phyloP scores from a whole-genome alignment of 2,797 vertebrate species.

The Pangasius macronema region DNA sequence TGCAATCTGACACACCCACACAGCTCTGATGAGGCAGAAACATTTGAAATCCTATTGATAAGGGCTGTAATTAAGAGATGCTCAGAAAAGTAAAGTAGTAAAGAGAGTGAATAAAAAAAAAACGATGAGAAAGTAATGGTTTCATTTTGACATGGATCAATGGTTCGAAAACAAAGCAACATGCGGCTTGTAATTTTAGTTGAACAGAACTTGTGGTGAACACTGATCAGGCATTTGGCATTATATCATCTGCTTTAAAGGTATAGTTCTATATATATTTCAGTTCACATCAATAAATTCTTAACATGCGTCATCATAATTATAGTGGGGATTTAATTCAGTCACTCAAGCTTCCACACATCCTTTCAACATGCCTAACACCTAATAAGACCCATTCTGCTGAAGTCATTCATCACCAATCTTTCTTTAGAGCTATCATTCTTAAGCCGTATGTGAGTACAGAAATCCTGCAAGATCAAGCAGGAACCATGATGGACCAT shows the following conservation, averaged over 20 bases:
- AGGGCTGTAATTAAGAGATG: conserved; percentile 51
- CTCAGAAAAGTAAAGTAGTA: conserved; percentile 39
- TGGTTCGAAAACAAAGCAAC: conserved; percentile 46
- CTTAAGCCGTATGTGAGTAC: background rate
- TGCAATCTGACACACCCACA: background rate
- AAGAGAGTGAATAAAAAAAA: conserved; percentile 32
- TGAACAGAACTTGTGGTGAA: background rate
- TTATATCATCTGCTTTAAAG: background rate
- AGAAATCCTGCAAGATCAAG: background rate
- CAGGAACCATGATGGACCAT: background rate
- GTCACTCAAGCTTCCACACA: background rate
- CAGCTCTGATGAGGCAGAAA: background rate
- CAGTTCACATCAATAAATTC: background rate
- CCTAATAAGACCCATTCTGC: background rate
- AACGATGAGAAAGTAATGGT: conserved; percentile 52
- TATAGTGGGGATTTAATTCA: background rate
- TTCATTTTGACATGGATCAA: conserved; percentile 47
- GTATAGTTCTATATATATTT: background rate
- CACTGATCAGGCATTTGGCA: background rate
- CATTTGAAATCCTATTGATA: conserved; percentile 3
- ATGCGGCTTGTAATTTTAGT: conserved; percentile 35
- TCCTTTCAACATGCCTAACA: background rate
- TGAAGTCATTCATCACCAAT: background rate
- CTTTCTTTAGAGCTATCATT: background rate
- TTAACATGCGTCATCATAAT: background rate